Evolutionary conservation across 2,888 invertebrate species (phyloP), one percentile per base, ranked within the genome.

Genomic region (Dioctria rufipes): DNA sequence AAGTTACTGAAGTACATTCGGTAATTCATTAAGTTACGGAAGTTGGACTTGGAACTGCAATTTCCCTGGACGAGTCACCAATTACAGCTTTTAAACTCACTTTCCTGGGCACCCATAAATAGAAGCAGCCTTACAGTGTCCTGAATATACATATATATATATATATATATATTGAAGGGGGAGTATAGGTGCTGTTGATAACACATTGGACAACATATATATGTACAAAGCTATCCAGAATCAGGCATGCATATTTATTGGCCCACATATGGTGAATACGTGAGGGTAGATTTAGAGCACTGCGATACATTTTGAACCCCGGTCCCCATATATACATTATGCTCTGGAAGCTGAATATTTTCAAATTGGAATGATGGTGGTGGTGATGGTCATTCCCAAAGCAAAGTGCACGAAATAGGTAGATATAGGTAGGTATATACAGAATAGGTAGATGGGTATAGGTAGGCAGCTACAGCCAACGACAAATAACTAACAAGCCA

Each of bases 21-120:
- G 87, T 87, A 88, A 89, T 89, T 89, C 89, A 89, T 89, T 89
- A 88, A 88, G 87, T 87, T 87, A 87, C 88, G 88, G 88, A 89
- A 89, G 89, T 89, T 88, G 87, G 88, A 88, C 88, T 89, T 88
- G 88, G 88, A 88, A 88, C 88, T 87, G 88, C 88, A 89, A 89
- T 89, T 89, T 89, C 88, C 88, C 88, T 88, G 87, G 88, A 88
- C 87, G 88, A 88, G 84, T 83, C 82, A 84, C 83, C 84, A 85
- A 85, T 85, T 85, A 85, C 83, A 83, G 83, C 84, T 83, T 84
- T 84, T 84, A 83, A 85, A 84, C 83, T 85, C 84, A 84, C 84
- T 85, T 78, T 82, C 69, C 81, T 81, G 83, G 82, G 81, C 82
- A 82, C 69, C 81, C 82, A 84, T 84, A 84, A 84, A 84, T 84